Conservation (phyloP, 2,113 vertebrate genomes). For the Pseudolaguvia tuberculata region DNA sequence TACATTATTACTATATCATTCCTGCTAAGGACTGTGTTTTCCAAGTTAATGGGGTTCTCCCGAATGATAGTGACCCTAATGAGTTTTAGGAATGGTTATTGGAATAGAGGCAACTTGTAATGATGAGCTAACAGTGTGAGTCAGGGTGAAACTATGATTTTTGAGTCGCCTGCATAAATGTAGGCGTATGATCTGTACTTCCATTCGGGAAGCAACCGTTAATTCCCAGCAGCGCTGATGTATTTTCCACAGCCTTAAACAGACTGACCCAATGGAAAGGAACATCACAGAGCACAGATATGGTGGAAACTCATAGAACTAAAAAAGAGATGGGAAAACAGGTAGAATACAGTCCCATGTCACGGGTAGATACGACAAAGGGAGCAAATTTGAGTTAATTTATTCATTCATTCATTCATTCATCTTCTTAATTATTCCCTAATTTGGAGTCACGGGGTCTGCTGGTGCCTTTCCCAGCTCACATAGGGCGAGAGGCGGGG, state of each 20-base stretch:
- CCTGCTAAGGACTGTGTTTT: neutral
- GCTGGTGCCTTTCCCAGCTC: too few species aligned
- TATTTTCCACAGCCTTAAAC: slow-evolving; percentile 33
- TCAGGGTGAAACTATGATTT: slow-evolving; percentile 26
- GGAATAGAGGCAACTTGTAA: neutral
- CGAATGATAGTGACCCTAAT: neutral
- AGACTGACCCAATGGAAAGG: neutral
- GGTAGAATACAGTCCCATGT: neutral
- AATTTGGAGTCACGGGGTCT: too few species aligned
- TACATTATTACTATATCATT: neutral
- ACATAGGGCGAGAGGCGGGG: too few species aligned
- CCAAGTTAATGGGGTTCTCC: neutral
- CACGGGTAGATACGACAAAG: neutral
- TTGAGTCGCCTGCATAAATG: slow-evolving; percentile 14
- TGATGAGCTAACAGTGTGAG: slow-evolving; percentile 24
- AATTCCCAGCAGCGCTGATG: slow-evolving; percentile 43
- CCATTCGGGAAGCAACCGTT: slow-evolving; percentile 30
- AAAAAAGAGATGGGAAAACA: slow-evolving; percentile 25
- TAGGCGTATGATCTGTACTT: slow-evolving; percentile 34
- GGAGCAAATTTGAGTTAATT: too few species aligned
- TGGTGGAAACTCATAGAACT: slow-evolving; percentile 20
- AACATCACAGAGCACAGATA: slow-evolving; percentile 21
- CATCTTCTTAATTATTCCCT: too few species aligned
- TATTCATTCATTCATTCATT: too few species aligned
- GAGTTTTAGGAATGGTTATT: neutral